Base-by-base conservation (phyloP, 2,888 invertebrate genomes). In the Pogonocherus hispidulus region DNA sequence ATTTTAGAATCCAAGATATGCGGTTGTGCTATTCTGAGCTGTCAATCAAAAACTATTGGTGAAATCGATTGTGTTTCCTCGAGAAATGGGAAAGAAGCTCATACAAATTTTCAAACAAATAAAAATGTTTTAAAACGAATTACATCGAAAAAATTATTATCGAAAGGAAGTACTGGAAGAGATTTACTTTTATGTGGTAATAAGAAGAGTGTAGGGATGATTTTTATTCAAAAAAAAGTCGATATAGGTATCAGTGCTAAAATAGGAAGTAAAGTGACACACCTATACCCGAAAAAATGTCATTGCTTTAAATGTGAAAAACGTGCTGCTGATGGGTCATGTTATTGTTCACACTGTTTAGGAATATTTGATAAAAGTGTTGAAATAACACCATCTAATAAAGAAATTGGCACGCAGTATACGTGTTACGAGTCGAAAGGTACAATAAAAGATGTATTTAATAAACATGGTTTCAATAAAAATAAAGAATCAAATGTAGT, bases 331-430 rank as follows among this genome's bases (percentile, higher is more conserved):
- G 69, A 72, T 44, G 71, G 69, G 8, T 65, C 64, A 11, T 72
- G 72, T 16, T 63, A 59, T 20, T 72, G 72, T 44, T 69, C 68
- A 6, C 71, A 71, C 16, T 71, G 71, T 54, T 27, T 66, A 20
- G 60, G 69, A 16, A 56, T 56, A 44, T 49, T 57, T 27, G 69
- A 71, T 63, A 71, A 71, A 63, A 69, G 66, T 52, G 56, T 54
- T 22, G 66, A 63, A 23, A 27, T 59, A 9, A 57, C 62, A 62
- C 51, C 65, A 5, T 22, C 23, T 14, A 68, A 67, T 32, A 63
- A 55, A 1, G 64, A 37, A 32, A 35, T 64, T 19, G 63, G 23
- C 20, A 62, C 32, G 5, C 60, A 44, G 18, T 57, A 52, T 27
- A 46, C 32, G 41, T 63, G 52, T 35, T 8, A 18, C 8, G 52